Evolutionary conservation across 2,113 vertebrate genomes (phyloP).

Genomic region (Grus americana): DNA sequence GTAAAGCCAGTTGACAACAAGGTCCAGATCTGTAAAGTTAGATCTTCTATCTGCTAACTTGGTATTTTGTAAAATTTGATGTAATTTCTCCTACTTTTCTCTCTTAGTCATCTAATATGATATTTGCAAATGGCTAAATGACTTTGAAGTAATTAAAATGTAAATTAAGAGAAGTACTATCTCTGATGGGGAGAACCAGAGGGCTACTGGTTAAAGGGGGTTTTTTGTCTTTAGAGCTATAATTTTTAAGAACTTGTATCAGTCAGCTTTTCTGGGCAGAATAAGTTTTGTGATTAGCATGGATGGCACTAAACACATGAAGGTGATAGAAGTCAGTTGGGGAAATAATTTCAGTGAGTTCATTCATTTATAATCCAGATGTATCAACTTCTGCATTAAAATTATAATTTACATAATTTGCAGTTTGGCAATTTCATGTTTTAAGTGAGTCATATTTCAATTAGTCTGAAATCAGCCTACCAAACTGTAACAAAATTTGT

Average conservation of each 20-base stretch:
- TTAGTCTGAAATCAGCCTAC: not conserved
- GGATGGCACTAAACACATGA: not conserved
- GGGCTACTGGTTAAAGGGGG: not conserved
- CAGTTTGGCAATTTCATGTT: not conserved
- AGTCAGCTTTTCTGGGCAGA: not conserved
- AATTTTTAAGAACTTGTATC: not conserved
- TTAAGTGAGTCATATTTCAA: not conserved
- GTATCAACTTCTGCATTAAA: not conserved
- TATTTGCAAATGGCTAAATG: slow-evolving; percentile 19
- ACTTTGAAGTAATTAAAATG: slow-evolving; percentile 37
- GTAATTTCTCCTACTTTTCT: not conserved
- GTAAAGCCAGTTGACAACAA: not conserved
- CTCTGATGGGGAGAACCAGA: not conserved
- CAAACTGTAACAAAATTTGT: not conserved
- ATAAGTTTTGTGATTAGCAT: not conserved
- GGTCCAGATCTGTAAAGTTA: not conserved
- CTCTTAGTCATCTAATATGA: not conserved
- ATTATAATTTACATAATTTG: not conserved
- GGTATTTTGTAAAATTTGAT: not conserved
- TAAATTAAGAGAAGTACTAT: slow-evolving; percentile 13
- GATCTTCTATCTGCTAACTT: not conserved
- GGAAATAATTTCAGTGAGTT: not conserved
- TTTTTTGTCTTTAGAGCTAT: not conserved
- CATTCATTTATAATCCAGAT: not conserved
- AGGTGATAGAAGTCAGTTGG: not conserved